Evolutionary conservation across 2,113 vertebrate genomes (phyloP).

Genomic region (Phrynocephalus versicolor): DNA sequence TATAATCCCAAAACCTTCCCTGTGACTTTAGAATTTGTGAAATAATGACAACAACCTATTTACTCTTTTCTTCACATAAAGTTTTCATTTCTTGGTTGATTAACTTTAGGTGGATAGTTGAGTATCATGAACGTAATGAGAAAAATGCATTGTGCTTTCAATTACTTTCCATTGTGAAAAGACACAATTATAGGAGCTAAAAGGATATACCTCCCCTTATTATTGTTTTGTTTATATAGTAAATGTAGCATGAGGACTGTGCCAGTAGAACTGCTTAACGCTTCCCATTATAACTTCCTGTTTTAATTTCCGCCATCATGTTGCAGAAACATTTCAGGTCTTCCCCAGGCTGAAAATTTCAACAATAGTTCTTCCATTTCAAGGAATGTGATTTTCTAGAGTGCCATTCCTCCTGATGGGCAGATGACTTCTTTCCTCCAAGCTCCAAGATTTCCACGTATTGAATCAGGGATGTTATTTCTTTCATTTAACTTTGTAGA

Average conservation of each 20-base stretch:
- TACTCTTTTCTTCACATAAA: constrained; percentile 9
- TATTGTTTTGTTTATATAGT: constrained; percentile 15
- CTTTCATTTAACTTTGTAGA: constrained; percentile 5
- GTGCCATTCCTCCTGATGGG: neutral
- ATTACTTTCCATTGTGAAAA: constrained; percentile 1
- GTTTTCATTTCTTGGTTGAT: constrained; percentile 15
- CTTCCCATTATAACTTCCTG: neutral
- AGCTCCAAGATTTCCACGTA: neutral
- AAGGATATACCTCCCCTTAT: neutral
- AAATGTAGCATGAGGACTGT: neutral
- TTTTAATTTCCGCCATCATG: neutral
- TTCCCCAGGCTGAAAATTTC: neutral
- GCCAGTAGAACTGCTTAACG: neutral
- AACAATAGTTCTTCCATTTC: neutral
- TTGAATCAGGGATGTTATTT: neutral
- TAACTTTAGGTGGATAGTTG: constrained; percentile 5
- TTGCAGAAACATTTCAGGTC: constrained; percentile 4
- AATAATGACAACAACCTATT: constrained; percentile 4
- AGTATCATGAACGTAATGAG: constrained; percentile 7
- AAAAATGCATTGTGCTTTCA: neutral
- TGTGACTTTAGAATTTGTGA: neutral
- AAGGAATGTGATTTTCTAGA: constrained; percentile 2
- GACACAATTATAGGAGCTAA: neutral
- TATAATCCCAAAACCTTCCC: neutral
- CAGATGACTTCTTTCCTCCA: neutral